Evolutionary conservation across 2,113 vertebrate species (phyloP), one percentile per base, ranked within the genome.

Genomic region (Patagioenas fasciata): DNA sequence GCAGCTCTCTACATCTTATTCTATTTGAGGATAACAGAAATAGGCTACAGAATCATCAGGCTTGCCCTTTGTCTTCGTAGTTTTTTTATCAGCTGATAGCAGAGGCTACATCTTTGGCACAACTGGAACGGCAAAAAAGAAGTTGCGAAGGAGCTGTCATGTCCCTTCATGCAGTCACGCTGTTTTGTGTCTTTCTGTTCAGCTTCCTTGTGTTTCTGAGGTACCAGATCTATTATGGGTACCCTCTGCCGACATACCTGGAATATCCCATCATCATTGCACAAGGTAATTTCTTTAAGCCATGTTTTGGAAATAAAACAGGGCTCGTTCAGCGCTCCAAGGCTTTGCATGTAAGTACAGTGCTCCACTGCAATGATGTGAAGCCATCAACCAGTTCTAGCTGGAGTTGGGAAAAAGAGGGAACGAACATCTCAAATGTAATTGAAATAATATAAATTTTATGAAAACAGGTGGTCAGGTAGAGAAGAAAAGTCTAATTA

Each of bases 171-270:
- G 29, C 47, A 70, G 24, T 94, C 89, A 95, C 1, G 0, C 82
- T 90, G 19, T 80, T 96, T 85, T 91, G 19, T 84, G 18, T 78
- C 72, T 81, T 69, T 78, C 26, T 92, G 31, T 95, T 67, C 85
- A 99, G 99, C 92, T 99, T 98, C 96, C 98, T 99, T 77, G 99
- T 99, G 72, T 99, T 99, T 91, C 98, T 99, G n/a, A 98, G 98
- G 10, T 99, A 99, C 97, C 99, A 99, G 95, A 98, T 98, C 95
- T 99, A 99, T 96, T 99, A 99, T 9, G 97, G 95, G 74, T 99
- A 99, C 96, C 99, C 99, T 7, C 97, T 98, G 47, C 98, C 98
- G 71, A 99, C 99, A 4, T 99, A 99, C 94, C 97, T 99, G 97
- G 99, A 99, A 81, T 99, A 99, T 94, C 99, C 99, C 29, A 98